Evolutionary conservation across 2,888 invertebrate genomes (phyloP).

Genomic region (Neuroscelio doddi): DNA sequence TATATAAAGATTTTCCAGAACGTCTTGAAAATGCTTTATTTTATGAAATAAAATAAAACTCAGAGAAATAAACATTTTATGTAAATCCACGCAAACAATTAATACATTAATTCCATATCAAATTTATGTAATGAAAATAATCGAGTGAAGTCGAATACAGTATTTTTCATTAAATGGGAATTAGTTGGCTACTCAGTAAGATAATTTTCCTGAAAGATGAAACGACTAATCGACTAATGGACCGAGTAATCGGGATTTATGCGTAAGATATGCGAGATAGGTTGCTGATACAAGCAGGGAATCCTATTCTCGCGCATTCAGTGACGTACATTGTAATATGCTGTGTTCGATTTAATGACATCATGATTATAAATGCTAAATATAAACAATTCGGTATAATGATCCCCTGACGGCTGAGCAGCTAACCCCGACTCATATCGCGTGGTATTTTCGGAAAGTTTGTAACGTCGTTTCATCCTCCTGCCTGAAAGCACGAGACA

Average conservation of each 20-base stretch:
- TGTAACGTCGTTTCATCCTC: constrained; percentile 44
- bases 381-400: constrained; percentile 30
- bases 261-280: constrained; percentile 34
- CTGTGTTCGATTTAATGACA: constrained; percentile 25
- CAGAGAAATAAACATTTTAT: too few relatives aligned
- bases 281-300: constrained; percentile 19
- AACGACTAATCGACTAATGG: constrained; percentile 40
- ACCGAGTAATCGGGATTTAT: constrained; percentile 38
- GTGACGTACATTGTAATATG: constrained; percentile 29
- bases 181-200: too few relatives aligned
- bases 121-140: too few relatives aligned
- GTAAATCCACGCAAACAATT: too few relatives aligned
- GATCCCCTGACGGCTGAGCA: constrained; percentile 26
- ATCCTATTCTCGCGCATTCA: constrained; percentile 14
- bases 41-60: too few relatives aligned
- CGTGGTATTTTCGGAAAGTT: constrained; percentile 50
- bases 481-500: constrained; percentile 24
- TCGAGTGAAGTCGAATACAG: too few relatives aligned
- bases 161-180: too few relatives aligned
- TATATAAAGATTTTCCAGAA: too few relatives aligned
- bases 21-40: too few relatives aligned
- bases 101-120: too few relatives aligned
- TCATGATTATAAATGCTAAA: constrained; percentile 32
- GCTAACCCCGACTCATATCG: not conserved
- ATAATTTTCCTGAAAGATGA: constrained; percentile 28